Evolutionary conservation across 2,797 vertebrate species (phyloP).

Genomic region (Micropoecilia bifurca): DNA sequence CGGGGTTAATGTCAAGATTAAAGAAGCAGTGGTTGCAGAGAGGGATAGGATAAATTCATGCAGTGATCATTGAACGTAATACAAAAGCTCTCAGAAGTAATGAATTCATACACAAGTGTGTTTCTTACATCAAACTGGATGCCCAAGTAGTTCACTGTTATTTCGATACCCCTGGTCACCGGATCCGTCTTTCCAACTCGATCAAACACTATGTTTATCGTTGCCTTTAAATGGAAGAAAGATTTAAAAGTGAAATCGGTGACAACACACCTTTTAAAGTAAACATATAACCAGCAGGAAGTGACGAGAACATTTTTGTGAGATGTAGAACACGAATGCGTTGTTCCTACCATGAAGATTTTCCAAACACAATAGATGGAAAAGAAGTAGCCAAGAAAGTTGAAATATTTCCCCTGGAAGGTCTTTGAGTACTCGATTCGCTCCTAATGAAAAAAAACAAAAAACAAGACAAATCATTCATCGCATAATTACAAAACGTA

Average conservation of each 20-base stretch:
- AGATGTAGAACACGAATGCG: not conserved
- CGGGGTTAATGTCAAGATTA: not conserved
- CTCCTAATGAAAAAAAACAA: slow-evolving; percentile 81
- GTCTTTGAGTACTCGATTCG: slow-evolving; percentile 99
- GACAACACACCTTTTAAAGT: not conserved
- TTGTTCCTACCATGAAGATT: slow-evolving; percentile 94
- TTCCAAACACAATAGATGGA: slow-evolving; percentile 99
- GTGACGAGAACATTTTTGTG: not conserved
- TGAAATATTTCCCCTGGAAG: slow-evolving; percentile 98
- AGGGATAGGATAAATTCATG: not conserved
- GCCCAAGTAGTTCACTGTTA: slow-evolving; percentile 98
- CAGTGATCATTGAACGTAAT: not conserved
- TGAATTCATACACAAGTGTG: slow-evolving; percentile 17
- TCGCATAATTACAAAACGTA: not conserved
- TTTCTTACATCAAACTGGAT: slow-evolving; percentile 97
- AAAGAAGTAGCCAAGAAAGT: slow-evolving; percentile 98
- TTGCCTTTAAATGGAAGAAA: slow-evolving; percentile 83
- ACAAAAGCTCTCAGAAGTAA: not conserved
- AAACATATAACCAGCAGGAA: not conserved
- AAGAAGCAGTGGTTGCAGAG: not conserved
- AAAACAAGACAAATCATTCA: not conserved
- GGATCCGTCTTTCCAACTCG: slow-evolving; percentile 98
- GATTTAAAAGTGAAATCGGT: not conserved
- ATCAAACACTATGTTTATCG: slow-evolving; percentile 99
- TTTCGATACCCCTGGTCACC: slow-evolving; percentile 98